Conservation (phyloP, 2,113 vertebrate genomes). For the Hippocampus barbouri region DNA sequence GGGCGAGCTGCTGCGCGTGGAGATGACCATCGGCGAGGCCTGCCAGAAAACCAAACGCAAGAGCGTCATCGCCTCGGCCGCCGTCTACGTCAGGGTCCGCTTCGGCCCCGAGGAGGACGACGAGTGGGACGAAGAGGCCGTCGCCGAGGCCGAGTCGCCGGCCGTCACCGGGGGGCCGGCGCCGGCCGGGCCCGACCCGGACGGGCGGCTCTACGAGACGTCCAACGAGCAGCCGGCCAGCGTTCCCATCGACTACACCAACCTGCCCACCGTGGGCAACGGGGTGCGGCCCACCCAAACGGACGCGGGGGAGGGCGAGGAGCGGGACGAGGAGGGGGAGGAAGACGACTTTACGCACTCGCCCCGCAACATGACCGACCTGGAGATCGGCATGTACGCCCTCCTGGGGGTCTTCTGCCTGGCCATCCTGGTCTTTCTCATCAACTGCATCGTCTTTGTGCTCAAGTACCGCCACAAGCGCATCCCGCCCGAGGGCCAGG, state of each 20-base stretch:
- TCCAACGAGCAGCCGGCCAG: constrained; percentile 77
- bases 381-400: constrained; percentile 98
- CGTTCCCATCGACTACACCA: constrained; percentile 77
- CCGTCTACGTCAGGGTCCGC: constrained; percentile 82
- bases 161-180: constrained; percentile 72
- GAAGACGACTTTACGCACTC: constrained; percentile 80
- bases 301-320: constrained; percentile 65
- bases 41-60: constrained; percentile 98
- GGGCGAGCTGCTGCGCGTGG: constrained; percentile 79
- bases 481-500: constrained; percentile 92
- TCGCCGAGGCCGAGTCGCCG: constrained; percentile 54
- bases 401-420: constrained; percentile 94
- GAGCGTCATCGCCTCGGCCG: constrained; percentile 82
- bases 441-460: constrained; percentile 98
- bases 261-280: constrained; percentile 84
- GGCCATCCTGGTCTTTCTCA: constrained; percentile 96
- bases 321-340: constrained; percentile 66
- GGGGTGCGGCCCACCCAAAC: constrained; percentile 70
- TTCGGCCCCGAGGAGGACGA: constrained; percentile 77
- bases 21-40: constrained; percentile 90
- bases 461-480: constrained; percentile 95
- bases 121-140: constrained; percentile 77
- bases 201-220: constrained; percentile 62
- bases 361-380: constrained; percentile 87
- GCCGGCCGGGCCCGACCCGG: constrained; percentile 63